Percentiles rank a stretch among this genome's conserved stretches.
Conservation (phyloP, 2,888 invertebrate genomes). For the Torymus tubicola region DNA sequence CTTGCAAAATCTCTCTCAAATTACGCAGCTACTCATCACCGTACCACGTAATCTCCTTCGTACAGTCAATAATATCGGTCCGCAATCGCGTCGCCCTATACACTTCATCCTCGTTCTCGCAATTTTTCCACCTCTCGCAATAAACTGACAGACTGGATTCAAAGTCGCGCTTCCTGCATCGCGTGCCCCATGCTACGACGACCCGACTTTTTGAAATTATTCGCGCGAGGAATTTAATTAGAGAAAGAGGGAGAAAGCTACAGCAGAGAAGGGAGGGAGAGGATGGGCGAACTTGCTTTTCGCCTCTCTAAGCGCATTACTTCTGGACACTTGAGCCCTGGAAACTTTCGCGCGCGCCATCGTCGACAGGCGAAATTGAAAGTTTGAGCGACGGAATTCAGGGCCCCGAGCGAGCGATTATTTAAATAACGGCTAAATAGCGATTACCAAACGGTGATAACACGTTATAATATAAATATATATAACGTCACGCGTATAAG, state of each 20-base stretch:
- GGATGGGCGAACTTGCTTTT: slow-evolving; percentile 32
- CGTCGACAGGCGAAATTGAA: slow-evolving; percentile 46
- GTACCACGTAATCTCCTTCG: background rate
- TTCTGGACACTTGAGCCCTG: slow-evolving; percentile 54
- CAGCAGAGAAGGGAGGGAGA: background rate
- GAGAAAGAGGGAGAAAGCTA: slow-evolving; percentile 10
- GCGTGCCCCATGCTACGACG: too few species aligned
- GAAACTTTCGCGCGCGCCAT: slow-evolving; percentile 28
- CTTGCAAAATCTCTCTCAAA: too few species aligned
- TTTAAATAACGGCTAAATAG: slow-evolving; percentile 35
- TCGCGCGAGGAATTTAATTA: slow-evolving; percentile 58
- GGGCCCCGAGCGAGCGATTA: background rate
- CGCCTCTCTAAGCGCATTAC: slow-evolving; percentile 50
- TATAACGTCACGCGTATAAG: too few species aligned
- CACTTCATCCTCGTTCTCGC: background rate
- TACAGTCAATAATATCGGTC: background rate
- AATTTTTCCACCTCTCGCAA: slow-evolving; percentile 37
- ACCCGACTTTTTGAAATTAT: slow-evolving; percentile 56
- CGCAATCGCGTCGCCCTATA: too few species aligned
- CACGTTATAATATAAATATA: too few species aligned
- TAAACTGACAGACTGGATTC: slow-evolving; percentile 41
- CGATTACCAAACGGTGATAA: background rate
- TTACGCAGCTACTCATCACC: too few species aligned
- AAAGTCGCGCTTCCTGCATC: slow-evolving; percentile 5
- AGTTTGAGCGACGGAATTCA: slow-evolving; percentile 40